Evolutionary conservation across 2,888 invertebrate species (phyloP).

Genomic region (Tenthredo scrophulariae): DNA sequence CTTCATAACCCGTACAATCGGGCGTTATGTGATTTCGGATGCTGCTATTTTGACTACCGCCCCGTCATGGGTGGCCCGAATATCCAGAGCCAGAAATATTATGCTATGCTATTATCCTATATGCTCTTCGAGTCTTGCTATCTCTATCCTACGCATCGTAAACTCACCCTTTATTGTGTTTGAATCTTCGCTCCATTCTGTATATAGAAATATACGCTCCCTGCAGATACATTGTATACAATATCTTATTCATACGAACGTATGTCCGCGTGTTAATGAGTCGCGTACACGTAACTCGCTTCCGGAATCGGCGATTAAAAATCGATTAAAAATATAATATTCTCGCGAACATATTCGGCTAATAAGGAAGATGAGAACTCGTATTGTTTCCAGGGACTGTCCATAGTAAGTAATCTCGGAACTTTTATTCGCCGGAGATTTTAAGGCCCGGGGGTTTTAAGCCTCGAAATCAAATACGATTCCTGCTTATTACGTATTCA

Average conservation of each 20-base stretch:
- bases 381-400: not conserved
- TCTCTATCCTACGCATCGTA: constrained; percentile 37
- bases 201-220: constrained; percentile 19
- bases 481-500: constrained; percentile 47
- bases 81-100: constrained; percentile 75
- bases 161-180: constrained; percentile 51
- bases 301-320: not conserved
- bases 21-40: constrained; percentile 76
- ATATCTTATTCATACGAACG: not conserved
- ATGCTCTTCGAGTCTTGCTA: constrained; percentile 5
- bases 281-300: not conserved
- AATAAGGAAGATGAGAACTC: not conserved
- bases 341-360: not conserved
- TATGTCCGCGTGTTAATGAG: not conserved
- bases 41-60: constrained; percentile 76
- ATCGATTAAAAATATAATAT: not conserved
- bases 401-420: not conserved
- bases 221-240: not conserved
- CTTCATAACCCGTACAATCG: constrained; percentile 78
- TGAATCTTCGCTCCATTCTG: constrained; percentile 24
- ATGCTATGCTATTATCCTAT: constrained; percentile 52
- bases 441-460: not conserved
- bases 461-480: constrained; percentile 43
- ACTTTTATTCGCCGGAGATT: not conserved
- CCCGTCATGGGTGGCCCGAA: constrained; percentile 72